These are phyloP conservation scores for Endomychus coccineus DNA, from an alignment of 2,888 invertebrate genomes.

Conservation along the genomic window DNA sequence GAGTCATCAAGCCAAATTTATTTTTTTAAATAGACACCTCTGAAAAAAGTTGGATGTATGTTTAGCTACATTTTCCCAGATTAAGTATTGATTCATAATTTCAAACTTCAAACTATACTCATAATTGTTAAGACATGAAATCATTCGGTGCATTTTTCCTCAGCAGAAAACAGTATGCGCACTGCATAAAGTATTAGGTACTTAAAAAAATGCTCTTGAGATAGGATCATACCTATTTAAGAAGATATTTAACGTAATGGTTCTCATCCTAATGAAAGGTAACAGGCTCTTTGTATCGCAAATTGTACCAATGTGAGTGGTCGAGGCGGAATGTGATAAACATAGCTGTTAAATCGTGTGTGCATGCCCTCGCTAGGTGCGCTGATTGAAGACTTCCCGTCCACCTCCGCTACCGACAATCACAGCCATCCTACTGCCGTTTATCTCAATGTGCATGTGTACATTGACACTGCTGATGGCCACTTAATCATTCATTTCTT, in stretches of 20 bases:
- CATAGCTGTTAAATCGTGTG: slow-evolving; percentile 13
- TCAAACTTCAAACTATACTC: no score
- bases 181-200: no score
- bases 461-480: not conserved
- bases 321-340: slow-evolving; percentile 14
- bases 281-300: slow-evolving; percentile 15
- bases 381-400: slow-evolving; percentile 37
- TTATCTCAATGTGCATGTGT: slow-evolving; percentile 31
- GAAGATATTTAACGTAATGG: slow-evolving; percentile 13
- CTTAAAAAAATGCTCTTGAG: no score
- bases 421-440: slow-evolving; percentile 36
- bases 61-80: no score
- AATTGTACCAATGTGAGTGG: slow-evolving; percentile 11
- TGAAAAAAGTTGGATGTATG: no score
- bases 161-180: no score
- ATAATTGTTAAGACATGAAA: no score
- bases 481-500: not conserved
- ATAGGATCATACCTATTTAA: no score
- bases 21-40: no score
- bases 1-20: no score
- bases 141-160: no score
- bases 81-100: no score
- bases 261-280: slow-evolving; percentile 15
- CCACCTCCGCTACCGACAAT: slow-evolving; percentile 34
- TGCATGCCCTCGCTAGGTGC: slow-evolving; percentile 20